phyloP scores from a whole-genome alignment of 2,797 vertebrate genomes.

The Percopsis omiscomaycus region DNA sequence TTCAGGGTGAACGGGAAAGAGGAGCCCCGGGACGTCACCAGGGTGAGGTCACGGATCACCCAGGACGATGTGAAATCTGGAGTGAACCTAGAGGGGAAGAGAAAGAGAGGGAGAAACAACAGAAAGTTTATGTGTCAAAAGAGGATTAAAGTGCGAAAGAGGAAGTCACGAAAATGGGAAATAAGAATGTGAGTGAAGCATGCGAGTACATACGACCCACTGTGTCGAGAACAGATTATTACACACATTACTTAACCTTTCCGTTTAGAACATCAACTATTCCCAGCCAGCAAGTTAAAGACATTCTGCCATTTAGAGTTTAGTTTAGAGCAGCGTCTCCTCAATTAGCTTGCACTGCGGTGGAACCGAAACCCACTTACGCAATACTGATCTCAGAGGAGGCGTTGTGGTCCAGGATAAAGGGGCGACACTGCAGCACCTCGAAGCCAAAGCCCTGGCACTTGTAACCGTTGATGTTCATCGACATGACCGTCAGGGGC shows the following conservation, averaged over 20 bases:
- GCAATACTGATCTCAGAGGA: slow-evolving; percentile 94
- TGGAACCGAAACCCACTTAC: slow-evolving; percentile 74
- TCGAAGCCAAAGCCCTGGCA: slow-evolving; percentile 98
- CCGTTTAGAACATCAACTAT: neutral
- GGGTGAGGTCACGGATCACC: slow-evolving; percentile 91
- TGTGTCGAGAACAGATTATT: neutral
- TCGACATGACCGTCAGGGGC: slow-evolving; percentile 88
- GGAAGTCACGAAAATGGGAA: neutral
- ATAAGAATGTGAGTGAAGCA: neutral
- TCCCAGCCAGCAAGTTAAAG: neutral
- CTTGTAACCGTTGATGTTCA: slow-evolving; percentile 95
- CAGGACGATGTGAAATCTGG: slow-evolving; percentile 98
- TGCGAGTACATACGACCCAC: neutral
- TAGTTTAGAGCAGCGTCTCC: neutral
- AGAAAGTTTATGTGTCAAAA: neutral
- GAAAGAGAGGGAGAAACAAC: neutral
- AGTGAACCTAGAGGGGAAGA: slow-evolving; percentile 82
- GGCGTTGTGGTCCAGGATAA: slow-evolving; percentile 87
- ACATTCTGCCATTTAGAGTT: too few relatives aligned
- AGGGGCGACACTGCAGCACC: slow-evolving; percentile 89
- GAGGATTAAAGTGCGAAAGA: neutral
- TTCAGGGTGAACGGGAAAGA: slow-evolving; percentile 94
- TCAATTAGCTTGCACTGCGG: too few relatives aligned
- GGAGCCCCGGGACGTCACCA: slow-evolving; percentile 86
- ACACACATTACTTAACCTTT: neutral